phyloP scores from a whole-genome alignment of 2,113 vertebrate genomes.

The Thamnaconus septentrionalis region DNA sequence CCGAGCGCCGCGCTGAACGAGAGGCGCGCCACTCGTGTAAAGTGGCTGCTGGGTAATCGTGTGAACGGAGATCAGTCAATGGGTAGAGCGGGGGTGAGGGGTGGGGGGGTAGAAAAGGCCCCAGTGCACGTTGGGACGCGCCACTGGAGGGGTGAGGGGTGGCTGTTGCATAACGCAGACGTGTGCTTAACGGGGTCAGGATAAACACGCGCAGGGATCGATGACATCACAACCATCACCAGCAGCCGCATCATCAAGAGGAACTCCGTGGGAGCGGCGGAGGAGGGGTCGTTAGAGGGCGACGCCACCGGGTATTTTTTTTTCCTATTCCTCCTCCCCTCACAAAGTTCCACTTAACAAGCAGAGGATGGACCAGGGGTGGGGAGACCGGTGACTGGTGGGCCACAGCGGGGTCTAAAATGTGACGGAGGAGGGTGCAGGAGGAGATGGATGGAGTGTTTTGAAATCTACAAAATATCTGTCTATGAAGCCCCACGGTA shows the following conservation, averaged over 20 bases:
- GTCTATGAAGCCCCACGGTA: too few relatives aligned
- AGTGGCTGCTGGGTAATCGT: conserved; percentile 69
- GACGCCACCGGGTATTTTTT: background rate
- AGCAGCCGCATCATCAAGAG: conserved; percentile 22
- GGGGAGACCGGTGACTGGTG: too few relatives aligned
- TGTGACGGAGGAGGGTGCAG: too few relatives aligned
- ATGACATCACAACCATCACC: conserved; percentile 41
- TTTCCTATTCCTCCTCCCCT: too few relatives aligned
- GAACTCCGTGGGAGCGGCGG: conserved; percentile 14
- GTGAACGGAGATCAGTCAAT: conserved; percentile 74
- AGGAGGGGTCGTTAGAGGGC: conserved; percentile 25
- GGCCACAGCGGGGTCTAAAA: too few relatives aligned
- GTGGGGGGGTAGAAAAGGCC: conserved; percentile 11
- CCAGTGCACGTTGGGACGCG: conserved; percentile 62
- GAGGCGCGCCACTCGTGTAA: conserved; percentile 51
- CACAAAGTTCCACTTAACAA: too few relatives aligned
- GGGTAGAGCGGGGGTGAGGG: conserved; percentile 30
- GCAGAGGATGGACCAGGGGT: too few relatives aligned
- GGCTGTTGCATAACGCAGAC: conserved; percentile 62
- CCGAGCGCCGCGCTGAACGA: conserved; percentile 43
- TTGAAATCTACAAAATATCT: too few relatives aligned
- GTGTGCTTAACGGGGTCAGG: conserved; percentile 47
- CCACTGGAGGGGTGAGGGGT: conserved; percentile 15
- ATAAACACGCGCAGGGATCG: conserved; percentile 56
- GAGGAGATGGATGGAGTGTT: too few relatives aligned